Base-by-base conservation (phyloP, 2,113 vertebrate species). In the Chaetops frenatus region DNA sequence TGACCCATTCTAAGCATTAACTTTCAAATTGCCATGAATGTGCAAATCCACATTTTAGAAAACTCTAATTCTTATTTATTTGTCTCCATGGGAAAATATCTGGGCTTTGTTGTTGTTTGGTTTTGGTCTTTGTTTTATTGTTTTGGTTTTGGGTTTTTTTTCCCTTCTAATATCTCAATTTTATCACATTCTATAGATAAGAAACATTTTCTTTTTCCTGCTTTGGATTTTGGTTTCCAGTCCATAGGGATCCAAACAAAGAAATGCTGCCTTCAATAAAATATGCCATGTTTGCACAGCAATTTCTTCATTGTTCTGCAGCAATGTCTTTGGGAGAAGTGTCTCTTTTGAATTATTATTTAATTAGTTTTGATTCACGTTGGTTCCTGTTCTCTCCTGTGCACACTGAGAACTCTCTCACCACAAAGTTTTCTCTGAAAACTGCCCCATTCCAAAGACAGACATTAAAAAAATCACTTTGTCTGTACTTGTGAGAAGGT, bases 291-390 rank as follows among this genome's bases (percentile, higher is more conserved):
- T 91, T 87, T 91, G 64, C 74, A 31, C 50, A 90, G 74, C 71
- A 82, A 7, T 61, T 82, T 81, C n/a, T 82, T 88, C 92, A 67
- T 88, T 93, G 76, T 74, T 78, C 44, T 42, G 48, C 61, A 84
- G 23, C 73, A 65, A 15, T 36, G 12, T 83, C 74, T 86, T 90
- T 86, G 85, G 88, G 84, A 57, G 85, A 83, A 86, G 17, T 61
- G 48, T 66, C 88, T 81, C 82, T 90, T 70, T 94, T 95, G 82
- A 95, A 42, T 96, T 92, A 95, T 86, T 86, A 72, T 88, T 96
- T 95, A 96, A 96, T 97, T 96, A 94, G 62, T 48, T 96, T 91
- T 57, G 50, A 76, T 95, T 91, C 90, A 81, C 33, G 20, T 88
- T 81, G 44, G 23, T 56, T 90, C 11, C 78, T 60, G 12, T 47